phyloP scores from a whole-genome alignment of 2,113 vertebrate genomes.

The Ornithorhynchus anatinus region DNA sequence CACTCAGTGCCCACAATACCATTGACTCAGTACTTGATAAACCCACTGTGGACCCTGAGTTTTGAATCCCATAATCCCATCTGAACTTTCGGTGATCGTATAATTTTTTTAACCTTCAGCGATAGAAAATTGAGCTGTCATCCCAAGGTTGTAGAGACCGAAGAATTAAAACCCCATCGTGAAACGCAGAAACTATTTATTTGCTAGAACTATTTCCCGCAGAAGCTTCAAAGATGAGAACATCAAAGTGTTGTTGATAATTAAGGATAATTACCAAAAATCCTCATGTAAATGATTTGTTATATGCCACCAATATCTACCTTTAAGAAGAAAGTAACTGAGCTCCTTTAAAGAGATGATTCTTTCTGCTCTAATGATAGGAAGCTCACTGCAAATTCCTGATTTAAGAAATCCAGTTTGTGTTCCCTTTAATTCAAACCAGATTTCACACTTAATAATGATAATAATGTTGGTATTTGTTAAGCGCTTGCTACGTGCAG shows the following conservation, averaged over 20 bases:
- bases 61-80: conserved; percentile 35
- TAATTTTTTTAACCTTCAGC: conserved; percentile 13
- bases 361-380: conserved; percentile 18
- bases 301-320: conserved; percentile 9
- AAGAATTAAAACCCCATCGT: conserved; percentile 55
- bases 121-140: conserved; percentile 47
- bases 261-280: conserved; percentile 41
- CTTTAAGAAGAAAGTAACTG: conserved; percentile 28
- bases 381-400: no score
- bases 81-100: conserved; percentile 35
- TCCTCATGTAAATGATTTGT: not conserved
- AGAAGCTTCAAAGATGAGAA: conserved; percentile 34
- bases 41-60: conserved; percentile 9
- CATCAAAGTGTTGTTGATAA: conserved; percentile 33
- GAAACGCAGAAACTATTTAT: conserved; percentile 17
- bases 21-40: conserved; percentile 62
- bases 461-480: no score
- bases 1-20: conserved; percentile 28
- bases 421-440: no score
- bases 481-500: no score
- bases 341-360: conserved; percentile 18
- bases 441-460: no score
- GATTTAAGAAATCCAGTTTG: no score
- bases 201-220: conserved; percentile 24
- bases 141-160: conserved; percentile 22